Evolutionary conservation across 1,140 invertebrate species (phyloP).

Genomic region (Drosophila fuyamai): DNA sequence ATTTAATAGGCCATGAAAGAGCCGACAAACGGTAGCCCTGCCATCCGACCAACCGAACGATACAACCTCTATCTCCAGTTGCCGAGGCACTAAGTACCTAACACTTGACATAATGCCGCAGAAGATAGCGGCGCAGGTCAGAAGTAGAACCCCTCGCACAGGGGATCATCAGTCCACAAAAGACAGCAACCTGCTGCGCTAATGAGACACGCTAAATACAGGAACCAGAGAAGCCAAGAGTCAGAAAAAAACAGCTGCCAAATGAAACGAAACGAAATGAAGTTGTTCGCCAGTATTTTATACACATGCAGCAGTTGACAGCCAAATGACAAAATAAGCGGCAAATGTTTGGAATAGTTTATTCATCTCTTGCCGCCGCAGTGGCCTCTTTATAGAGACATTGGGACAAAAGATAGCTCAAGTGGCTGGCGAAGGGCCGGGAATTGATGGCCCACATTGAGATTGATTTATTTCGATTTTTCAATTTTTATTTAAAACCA

Average conservation of each 20-base stretch:
- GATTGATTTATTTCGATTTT: conserved; percentile 36
- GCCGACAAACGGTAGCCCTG: conserved; percentile 53
- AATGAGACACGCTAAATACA: conserved; percentile 70
- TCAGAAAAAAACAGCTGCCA: conserved; percentile 69
- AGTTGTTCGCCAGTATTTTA: conserved; percentile 51
- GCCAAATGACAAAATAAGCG: conserved; percentile 80
- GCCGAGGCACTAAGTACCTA: conserved; percentile 76
- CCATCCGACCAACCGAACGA: conserved; percentile 9
- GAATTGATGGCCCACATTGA: conserved; percentile 16
- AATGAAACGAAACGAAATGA: conserved; percentile 66
- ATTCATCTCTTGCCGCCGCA: conserved; percentile 23
- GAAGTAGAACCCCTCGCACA: neutral
- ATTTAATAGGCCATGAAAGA: conserved; percentile 56
- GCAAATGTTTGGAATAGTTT: conserved; percentile 74
- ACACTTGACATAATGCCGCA: conserved; percentile 79
- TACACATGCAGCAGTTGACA: conserved; percentile 65
- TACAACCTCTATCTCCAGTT: conserved; percentile 39
- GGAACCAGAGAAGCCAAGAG: conserved; percentile 7
- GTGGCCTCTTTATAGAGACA: conserved; percentile 16
- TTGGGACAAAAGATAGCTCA: conserved; percentile 42
- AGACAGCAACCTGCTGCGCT: conserved; percentile 73
- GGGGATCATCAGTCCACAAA: conserved; percentile 21
- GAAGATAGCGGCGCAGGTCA: conserved; percentile 74
- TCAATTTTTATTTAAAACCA: neutral
- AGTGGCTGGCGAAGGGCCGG: conserved; percentile 17